Conservation (phyloP, 2,888 invertebrate genomes). For the Eupithecia abbreviata region DNA sequence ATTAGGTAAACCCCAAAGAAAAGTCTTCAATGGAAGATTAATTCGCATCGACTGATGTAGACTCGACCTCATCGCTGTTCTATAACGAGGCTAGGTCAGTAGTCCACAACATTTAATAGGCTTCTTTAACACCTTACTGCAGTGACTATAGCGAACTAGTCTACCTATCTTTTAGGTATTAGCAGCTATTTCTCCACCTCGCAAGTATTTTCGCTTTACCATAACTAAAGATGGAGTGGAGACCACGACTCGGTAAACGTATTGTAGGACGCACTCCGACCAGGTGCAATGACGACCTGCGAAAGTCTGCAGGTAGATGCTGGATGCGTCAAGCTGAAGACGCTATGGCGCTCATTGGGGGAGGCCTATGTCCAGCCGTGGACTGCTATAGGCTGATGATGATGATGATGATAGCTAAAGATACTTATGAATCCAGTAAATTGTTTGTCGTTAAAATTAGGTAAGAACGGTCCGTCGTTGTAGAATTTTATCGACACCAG, state of each 20-base stretch:
- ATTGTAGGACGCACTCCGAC: too few species aligned
- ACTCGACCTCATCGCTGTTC: not conserved
- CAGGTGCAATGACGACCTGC: too few species aligned
- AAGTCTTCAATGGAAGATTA: not conserved
- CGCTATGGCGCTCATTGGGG: too few species aligned
- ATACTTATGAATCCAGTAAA: not conserved
- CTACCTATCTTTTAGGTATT: not conserved
- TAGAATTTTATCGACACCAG: not conserved
- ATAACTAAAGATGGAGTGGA: too few species aligned
- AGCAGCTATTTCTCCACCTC: not conserved
- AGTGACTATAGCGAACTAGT: conserved; percentile 18
- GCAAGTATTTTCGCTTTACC: not conserved
- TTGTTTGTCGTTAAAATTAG: not conserved
- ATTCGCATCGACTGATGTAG: not conserved
- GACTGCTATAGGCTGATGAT: too few species aligned
- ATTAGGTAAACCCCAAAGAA: not conserved
- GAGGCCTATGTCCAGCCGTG: too few species aligned
- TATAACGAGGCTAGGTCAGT: conserved; percentile 47
- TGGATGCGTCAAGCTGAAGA: too few species aligned
- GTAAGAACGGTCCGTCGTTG: not conserved
- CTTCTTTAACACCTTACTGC: conserved; percentile 42
- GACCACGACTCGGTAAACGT: too few species aligned
- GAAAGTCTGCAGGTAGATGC: too few species aligned
- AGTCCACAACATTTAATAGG: conserved; percentile 41
- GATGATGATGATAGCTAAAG: too few species aligned